phyloP scores from a whole-genome alignment of 2,888 invertebrate species.

The Tipula unca region DNA sequence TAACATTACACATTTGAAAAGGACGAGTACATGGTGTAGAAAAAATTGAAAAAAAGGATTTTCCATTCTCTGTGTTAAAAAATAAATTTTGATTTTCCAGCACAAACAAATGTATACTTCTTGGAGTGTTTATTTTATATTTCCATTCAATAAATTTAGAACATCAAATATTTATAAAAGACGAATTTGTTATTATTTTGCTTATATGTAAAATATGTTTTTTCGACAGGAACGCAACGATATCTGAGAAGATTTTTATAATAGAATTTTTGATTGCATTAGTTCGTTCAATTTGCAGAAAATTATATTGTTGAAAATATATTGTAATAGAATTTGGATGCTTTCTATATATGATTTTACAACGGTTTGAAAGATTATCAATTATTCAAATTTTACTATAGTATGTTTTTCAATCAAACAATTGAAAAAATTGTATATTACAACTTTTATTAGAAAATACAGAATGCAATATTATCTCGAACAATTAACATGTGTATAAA shows the following conservation, averaged over 20 bases:
- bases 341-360: no score
- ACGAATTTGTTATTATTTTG: neutral
- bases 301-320: neutral
- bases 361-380: no score
- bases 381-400: no score
- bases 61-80: neutral
- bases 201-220: neutral
- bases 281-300: neutral
- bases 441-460: no score
- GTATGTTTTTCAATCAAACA: no score
- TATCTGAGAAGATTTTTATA: neutral
- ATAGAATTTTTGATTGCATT: neutral
- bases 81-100: neutral
- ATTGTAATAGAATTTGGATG: neutral
- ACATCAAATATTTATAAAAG: neutral
- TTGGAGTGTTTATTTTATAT: neutral
- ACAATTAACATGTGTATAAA: no score
- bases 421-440: no score
- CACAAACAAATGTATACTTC: neutral
- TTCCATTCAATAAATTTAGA: neutral
- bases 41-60: neutral
- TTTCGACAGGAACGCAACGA: neutral
- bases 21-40: neutral
- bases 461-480: no score
- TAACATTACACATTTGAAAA: neutral